Conservation (phyloP, 2,113 vertebrate species). For the Poecilia latipinna region DNA sequence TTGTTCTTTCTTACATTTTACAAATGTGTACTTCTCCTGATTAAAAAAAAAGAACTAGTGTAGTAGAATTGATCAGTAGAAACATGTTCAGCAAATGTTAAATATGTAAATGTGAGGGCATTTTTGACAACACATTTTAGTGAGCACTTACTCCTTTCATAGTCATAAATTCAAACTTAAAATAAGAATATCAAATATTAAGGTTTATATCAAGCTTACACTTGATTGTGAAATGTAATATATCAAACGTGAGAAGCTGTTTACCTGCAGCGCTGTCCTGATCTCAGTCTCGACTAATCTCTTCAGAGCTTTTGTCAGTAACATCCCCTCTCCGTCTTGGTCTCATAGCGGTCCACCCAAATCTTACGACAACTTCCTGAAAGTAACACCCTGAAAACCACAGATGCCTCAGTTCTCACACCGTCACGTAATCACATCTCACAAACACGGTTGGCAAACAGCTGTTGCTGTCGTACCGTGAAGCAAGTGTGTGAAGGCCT, state of each 20-base stretch:
- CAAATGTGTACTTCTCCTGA: too few species aligned
- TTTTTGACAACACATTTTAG: too few species aligned
- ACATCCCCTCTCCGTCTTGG: not conserved
- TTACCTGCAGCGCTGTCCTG: constrained; percentile 42
- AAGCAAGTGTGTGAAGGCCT: constrained; percentile 1
- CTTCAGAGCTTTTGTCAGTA: constrained; percentile 3
- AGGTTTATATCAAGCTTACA: not conserved
- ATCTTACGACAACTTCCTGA: constrained; percentile 63
- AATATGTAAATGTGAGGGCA: too few species aligned
- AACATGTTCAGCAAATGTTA: too few species aligned
- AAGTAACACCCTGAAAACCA: constrained; percentile 28
- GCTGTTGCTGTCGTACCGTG: not conserved
- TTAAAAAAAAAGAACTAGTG: too few species aligned
- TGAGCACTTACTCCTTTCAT: not conserved
- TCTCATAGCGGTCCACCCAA: not conserved
- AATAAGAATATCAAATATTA: not conserved
- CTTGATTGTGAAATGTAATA: not conserved
- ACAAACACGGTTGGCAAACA: constrained; percentile 14
- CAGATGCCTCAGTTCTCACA: constrained; percentile 12
- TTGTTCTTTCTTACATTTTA: too few species aligned
- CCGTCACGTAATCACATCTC: not conserved
- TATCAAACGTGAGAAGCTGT: not conserved
- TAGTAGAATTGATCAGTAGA: too few species aligned
- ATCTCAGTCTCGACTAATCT: not conserved
- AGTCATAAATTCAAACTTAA: too few species aligned